Base-by-base conservation (phyloP, 2,113 vertebrate genomes). In the Onychorhynchus coronatus region DNA sequence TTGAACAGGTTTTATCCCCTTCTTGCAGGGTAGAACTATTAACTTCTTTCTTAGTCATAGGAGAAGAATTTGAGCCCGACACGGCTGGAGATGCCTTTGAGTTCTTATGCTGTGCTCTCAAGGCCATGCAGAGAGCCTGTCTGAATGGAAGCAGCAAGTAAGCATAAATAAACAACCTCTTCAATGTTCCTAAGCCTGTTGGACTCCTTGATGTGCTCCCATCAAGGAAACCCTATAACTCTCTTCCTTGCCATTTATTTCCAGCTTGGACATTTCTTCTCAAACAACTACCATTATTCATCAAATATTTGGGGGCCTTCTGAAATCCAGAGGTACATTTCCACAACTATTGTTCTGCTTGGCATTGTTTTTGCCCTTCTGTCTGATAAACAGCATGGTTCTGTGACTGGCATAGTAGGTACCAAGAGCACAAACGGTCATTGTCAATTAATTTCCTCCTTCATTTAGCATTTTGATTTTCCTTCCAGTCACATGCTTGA, bases 241-340 rank as follows among this genome's bases (percentile, higher is more conserved):
- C 44, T n/a, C 53, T 78, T 44, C 28, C 14, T 58, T 71, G 42
- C 8, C 50, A 58, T 78, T 84, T 71, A 56, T 65, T 91, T 72
- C 33, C 73, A 91, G 88, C 20, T n/a, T 39, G 33, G 58, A 85
- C 50, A 30, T 58, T 24, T 37, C 80, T 72, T 78, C 42, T 50
- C 56, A 65, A 72, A 50, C 56, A 56, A 65, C 66, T 39, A 85
- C 80, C 17, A 65, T 85, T 5, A 28, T 85, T 50, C 50, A 91
- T 65, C 88, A 91, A 72, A 91, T 91, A 78, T 91, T 91, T 85
- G 80, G 80, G 20, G 88, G 88, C 50, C 56, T 91, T 72, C 58
- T 84, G 73, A 78, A 71, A 72, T 72, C 33, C 73, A 85, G 80
- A 85, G 88, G 88, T 91, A 72, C 35, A 6, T 65, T 78, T 78